phyloP scores from a whole-genome alignment of 1,140 invertebrate genomes.

The Glomeris maerens region DNA sequence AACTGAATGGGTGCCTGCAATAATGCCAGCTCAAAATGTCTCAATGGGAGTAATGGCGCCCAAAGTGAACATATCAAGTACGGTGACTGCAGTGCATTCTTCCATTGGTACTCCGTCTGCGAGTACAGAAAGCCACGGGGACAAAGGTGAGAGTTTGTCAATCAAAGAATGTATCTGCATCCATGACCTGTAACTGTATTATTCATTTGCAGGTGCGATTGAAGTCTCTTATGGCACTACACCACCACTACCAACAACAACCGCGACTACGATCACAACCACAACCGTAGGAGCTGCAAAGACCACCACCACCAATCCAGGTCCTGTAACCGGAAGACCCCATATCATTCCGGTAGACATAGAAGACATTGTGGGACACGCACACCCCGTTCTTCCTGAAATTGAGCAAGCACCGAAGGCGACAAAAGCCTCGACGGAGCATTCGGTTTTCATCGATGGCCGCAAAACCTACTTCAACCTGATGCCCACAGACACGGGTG shows the following conservation, averaged over 20 bases:
- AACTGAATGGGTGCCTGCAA: constrained; percentile 7
- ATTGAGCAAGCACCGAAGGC: constrained; percentile 37
- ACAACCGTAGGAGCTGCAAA: neutral
- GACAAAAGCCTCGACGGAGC: constrained; percentile 56
- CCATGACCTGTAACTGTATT: neutral
- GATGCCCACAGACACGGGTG: neutral
- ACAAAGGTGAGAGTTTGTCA: neutral
- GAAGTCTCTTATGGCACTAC: too few species aligned
- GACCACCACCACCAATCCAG: neutral
- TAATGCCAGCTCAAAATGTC: too few species aligned
- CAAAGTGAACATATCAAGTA: too few species aligned
- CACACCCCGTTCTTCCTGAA: constrained; percentile 21
- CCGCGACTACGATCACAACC: neutral
- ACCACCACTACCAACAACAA: neutral
- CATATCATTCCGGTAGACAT: constrained; percentile 19
- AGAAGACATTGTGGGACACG: constrained; percentile 48
- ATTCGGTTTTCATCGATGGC: constrained; percentile 83
- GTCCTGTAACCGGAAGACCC: constrained; percentile 7
- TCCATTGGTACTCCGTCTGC: too few species aligned
- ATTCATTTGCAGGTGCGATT: neutral
- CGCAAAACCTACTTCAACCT: constrained; percentile 53
- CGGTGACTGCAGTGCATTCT: neutral
- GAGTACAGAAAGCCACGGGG: too few species aligned
- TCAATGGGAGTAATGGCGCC: too few species aligned
- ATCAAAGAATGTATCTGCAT: neutral